Evolutionary conservation across 2,888 invertebrate species (phyloP).

Genomic region (Mythimna impura): DNA sequence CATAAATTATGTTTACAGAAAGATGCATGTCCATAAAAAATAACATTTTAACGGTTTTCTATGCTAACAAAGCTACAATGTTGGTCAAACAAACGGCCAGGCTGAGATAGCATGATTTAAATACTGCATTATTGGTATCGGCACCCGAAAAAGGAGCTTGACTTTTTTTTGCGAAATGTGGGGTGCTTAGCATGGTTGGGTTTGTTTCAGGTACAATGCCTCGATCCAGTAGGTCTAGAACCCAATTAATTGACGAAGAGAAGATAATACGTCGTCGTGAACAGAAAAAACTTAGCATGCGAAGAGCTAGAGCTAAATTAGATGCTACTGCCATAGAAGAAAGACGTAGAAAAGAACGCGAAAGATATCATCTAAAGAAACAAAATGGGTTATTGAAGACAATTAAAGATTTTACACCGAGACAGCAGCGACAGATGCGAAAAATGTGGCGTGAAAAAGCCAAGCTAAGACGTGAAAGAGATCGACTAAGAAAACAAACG

Average conservation of each 20-base stretch:
- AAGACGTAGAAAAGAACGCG: constrained; percentile 8
- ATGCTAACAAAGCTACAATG: constrained; percentile 6
- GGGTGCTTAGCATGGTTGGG: not conserved
- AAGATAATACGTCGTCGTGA: constrained; percentile 5
- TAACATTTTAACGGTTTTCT: constrained; percentile 6
- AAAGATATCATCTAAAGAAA: constrained; percentile 11
- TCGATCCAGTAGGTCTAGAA: constrained; percentile 3
- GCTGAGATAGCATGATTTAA: constrained; percentile 8
- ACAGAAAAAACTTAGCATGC: constrained; percentile 11
- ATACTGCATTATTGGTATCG: not conserved
- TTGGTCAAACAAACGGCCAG: not conserved
- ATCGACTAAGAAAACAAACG: not conserved
- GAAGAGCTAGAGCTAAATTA: constrained; percentile 5
- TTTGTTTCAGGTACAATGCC: constrained; percentile 17
- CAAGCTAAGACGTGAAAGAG: constrained; percentile 6
- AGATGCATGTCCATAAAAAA: constrained; percentile 13
- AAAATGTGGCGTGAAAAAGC: constrained; percentile 17
- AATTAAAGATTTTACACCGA: constrained; percentile 8
- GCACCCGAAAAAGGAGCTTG: constrained; percentile 6
- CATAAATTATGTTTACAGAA: too few species aligned
- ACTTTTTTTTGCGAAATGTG: constrained; percentile 1
- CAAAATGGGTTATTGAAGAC: constrained; percentile 19
- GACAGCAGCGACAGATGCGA: constrained; percentile 9
- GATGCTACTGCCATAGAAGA: constrained; percentile 12
- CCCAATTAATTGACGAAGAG: constrained; percentile 7